These are phyloP conservation scores for Rachycentron canadum DNA, from an alignment of 2,797 vertebrate genomes.

Conservation along the genomic window DNA sequence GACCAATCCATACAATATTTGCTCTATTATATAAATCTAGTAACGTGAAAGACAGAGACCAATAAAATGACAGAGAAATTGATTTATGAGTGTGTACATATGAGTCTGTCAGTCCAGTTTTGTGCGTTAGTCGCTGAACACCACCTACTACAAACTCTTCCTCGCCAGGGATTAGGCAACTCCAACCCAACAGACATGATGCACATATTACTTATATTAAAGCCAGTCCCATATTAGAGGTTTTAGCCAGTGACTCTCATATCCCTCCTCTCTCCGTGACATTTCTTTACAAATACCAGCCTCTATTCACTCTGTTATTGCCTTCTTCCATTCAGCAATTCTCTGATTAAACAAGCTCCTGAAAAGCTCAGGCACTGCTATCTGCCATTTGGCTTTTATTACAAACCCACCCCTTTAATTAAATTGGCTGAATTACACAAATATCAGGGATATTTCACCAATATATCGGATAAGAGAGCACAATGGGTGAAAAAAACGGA, in stretches of 20 bases:
- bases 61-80: constrained; percentile 13
- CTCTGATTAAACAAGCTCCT: constrained; percentile 80
- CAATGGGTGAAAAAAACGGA: constrained; percentile 64
- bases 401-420: constrained; percentile 80
- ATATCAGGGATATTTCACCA: constrained; percentile 78
- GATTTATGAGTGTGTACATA: constrained; percentile 6
- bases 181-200: constrained; percentile 49
- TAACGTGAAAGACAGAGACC: constrained; percentile 23
- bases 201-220: constrained; percentile 75
- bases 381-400: constrained; percentile 85
- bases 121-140: constrained; percentile 24
- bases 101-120: constrained; percentile 22
- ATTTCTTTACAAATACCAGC: constrained; percentile 87
- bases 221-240: constrained; percentile 67
- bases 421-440: constrained; percentile 80
- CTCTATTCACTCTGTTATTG: constrained; percentile 82
- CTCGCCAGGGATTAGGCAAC: constrained; percentile 51
- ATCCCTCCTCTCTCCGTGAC: constrained; percentile 76
- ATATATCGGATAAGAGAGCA: constrained; percentile 75
- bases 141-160: constrained; percentile 27
- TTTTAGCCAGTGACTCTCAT: constrained; percentile 74
- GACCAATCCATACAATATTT: constrained; percentile 47
- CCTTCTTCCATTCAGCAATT: constrained; percentile 76
- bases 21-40: constrained; percentile 51
- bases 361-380: constrained; percentile 74